Evolutionary conservation across 2,113 vertebrate species (phyloP).

Genomic region (Proteles cristata): DNA sequence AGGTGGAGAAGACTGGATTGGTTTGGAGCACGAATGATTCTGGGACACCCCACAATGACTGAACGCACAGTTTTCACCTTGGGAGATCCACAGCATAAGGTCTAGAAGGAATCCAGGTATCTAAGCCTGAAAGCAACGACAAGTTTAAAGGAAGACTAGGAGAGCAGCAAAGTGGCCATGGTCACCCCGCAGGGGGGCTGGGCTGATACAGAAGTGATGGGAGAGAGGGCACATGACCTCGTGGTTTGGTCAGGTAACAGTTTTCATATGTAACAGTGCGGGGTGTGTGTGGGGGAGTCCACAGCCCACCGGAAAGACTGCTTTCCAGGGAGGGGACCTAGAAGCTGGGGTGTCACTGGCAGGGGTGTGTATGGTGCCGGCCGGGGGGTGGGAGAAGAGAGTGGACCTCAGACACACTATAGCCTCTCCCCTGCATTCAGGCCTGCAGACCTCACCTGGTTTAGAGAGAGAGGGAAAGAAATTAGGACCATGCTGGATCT

Average conservation of each 20-base stretch:
- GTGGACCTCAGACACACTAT: too few species aligned
- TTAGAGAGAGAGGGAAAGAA: not conserved
- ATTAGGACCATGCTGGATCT: not conserved
- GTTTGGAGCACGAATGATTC: not conserved
- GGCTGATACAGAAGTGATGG: not conserved
- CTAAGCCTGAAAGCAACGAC: not conserved
- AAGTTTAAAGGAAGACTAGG: not conserved
- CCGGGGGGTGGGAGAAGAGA: too few species aligned
- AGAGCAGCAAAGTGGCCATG: fast-evolving
- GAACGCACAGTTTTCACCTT: not conserved
- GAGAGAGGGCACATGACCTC: not conserved
- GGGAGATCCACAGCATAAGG: not conserved
- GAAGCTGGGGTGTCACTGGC: fast-evolving
- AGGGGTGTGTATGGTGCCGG: not conserved
- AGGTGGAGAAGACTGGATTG: not conserved
- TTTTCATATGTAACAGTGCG: not conserved
- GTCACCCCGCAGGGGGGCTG: fast-evolving
- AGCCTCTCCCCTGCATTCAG: not conserved
- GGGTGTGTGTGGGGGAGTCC: not conserved
- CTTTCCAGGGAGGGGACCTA: not conserved
- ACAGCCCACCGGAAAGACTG: not conserved
- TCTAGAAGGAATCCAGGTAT: not conserved
- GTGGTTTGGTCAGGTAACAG: not conserved
- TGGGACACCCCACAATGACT: not conserved
- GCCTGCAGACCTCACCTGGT: too few species aligned